Base-by-base conservation (phyloP, 1,140 invertebrate species). In the Drosophila gunungcola region DNA sequence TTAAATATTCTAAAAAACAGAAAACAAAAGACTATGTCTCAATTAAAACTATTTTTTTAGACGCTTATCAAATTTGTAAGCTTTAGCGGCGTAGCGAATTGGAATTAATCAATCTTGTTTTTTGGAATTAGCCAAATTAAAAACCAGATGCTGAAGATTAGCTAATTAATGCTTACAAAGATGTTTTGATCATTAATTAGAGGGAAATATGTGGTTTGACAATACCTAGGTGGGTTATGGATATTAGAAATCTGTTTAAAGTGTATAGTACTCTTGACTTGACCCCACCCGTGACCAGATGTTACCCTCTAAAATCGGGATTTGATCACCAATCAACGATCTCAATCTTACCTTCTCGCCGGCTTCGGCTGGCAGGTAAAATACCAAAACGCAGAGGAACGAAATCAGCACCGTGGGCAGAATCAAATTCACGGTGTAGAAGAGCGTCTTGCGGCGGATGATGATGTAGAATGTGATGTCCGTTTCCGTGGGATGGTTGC, bases 401-500 rank as follows among this genome's bases (percentile, higher is more conserved):
- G 98, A 99, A 92, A 99, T 99, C 60, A 99, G 94, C 43, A 99
- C 98, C 2, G 99, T 99, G 25, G 99, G 99, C 68, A 99, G 95
- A 84, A 99, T 99, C 91, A 99, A 96, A 92, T 99, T 99, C 69
- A 99, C 98, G 1, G 98, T 99, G 93, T 99, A 99, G 94, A 99
- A 99, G 10, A 99, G 94, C 1, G 99, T 99, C 93, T 99, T 99
- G 49, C 99, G 94, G 57, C 98, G 94, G 70, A 99, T 98, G 16
- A 98, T 98, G 52, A 99, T 98, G 93, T 98, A 98, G 93, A 99
- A 99, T 1, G 98, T 98, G 78, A 99, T 99, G 93, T 99, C 98
- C 3, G 97, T 98, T 92, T 98, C 97, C 0, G 97, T 98, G 2
- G 97, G 97, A 78, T 95, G 95, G 79, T 95, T 95, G 73, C 95